phyloP scores from a whole-genome alignment of 2,888 invertebrate species.

The Caenorhabditis parvicauda region DNA sequence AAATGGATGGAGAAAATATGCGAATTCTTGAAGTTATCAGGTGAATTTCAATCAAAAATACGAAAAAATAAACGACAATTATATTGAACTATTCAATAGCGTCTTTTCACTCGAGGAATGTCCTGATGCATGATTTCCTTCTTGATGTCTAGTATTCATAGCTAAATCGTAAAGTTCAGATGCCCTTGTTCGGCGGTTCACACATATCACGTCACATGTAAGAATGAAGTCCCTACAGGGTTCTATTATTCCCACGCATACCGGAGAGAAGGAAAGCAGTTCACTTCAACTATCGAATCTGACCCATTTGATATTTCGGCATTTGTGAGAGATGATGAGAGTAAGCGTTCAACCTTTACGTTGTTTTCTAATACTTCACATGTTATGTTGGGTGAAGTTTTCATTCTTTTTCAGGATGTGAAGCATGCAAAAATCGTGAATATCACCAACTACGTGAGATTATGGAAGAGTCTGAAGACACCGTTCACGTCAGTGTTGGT shows the following conservation, averaged over 20 bases:
- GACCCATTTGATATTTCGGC: conserved; percentile 41
- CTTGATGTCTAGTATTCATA: no score
- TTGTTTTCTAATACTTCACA: not conserved
- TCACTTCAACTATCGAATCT: conserved; percentile 41
- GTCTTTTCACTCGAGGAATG: no score
- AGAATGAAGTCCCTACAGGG: conserved; percentile 33
- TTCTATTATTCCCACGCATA: conserved; percentile 25
- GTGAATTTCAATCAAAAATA: no score
- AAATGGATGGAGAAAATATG: conserved; percentile 30
- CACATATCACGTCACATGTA: conserved; percentile 25
- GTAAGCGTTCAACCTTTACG: conserved; percentile 7
- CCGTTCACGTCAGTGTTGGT: not conserved
- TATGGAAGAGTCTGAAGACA: no score
- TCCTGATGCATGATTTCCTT: no score
- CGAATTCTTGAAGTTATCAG: no score
- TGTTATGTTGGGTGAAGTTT: not conserved
- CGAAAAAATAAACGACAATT: no score
- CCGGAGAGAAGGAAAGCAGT: conserved; percentile 36
- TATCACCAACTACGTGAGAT: conserved; percentile 33
- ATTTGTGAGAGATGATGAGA: conserved; percentile 28
- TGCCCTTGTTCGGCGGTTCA: conserved; percentile 27
- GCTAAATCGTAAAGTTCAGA: no score
- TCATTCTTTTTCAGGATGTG: conserved; percentile 40
- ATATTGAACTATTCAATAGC: no score
- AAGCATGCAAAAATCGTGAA: conserved; percentile 37